Evolutionary conservation across 2,113 vertebrate species (phyloP), one percentile per base, ranked within the genome.

Genomic region (Cebus imitator): DNA sequence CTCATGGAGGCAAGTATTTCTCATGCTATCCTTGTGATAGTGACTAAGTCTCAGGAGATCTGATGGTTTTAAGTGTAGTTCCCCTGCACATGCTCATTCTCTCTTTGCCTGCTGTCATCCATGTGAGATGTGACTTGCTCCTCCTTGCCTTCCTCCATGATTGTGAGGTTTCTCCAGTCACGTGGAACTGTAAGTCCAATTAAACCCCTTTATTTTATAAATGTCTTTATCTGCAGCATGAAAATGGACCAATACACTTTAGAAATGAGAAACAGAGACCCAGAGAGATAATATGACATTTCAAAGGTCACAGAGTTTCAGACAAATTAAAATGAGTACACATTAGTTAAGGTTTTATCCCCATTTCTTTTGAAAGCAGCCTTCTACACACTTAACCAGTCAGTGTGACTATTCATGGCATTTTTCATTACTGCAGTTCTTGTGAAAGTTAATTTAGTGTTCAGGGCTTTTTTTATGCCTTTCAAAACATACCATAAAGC

Each of bases 311-410:
- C 58, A 70, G 17, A 78, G 0, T 3, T 86, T 73, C 18, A 57
- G 11, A 6, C 16, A 89, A 89, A 82, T 66, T 43, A 95, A 52
- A 68, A 81, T 0, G 0, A 5, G 23, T 73, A 76, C 7, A 76
- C 57, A 76, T 8, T 45, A 52, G 55, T 45, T 73, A 89, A 96
- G 35, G 35, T 80, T 40, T 25, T 9, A 45, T 80, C 25, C 50
- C 9, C 0, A 27, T 27, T 81, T 91, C 21, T 78, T 68, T 87
- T 87, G 40, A 68, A 17, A 50, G 64, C 6, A 43, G 64, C 2
- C 12, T 48, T 50, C 61, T 45, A 6, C 11, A 50, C 3, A 14
- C 52, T 1, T 89, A 80, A 40, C 61, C 57, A 78, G 14, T 89
- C 14, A 73, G 8, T 75, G 2, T 73, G 50, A 57, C 18, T 73